Base-by-base conservation (phyloP, 2,113 vertebrate genomes). In the Phodopus roborovskii region DNA sequence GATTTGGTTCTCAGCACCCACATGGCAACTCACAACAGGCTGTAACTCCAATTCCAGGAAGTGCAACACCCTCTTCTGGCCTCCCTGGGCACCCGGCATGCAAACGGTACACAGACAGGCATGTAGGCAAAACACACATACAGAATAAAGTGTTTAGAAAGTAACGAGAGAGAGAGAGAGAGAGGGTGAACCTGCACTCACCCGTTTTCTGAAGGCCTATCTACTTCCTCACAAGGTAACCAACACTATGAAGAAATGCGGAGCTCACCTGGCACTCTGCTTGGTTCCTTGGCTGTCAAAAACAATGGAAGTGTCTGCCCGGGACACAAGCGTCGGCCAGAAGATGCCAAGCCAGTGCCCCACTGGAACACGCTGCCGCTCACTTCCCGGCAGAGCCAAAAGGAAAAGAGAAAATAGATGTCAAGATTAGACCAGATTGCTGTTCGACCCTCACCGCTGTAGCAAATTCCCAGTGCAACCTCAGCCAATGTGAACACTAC, bases 281-380 rank as follows among this genome's bases (percentile, higher is more conserved):
- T 98, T 2, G 99, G 99, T 62, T 99, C 98, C 74, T 98, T 98
- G 62, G 99, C 99, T 94, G 97, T 98, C 94, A 99, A 88, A 97
- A 99, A 99, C 9, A 96, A 28, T 1, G 99, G 99, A n/a, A 99
- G 97, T 15, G 97, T 83, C 79, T 97, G 94, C 10, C 98, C 98
- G 94, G 97, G 98, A 90, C 98, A 98, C 1, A 98, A 97, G 97
- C 98, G 98, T 95, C 98, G 99, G 73, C 99, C 99, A 16, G 94
- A 98, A 96, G 98, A 99, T 2, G 96, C 98, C 98, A 99, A 98
- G 50, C 99, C 99, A n/a, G 97, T 98, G 70, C 99, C 99, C 99
- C 99, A 99, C 96, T 99, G 99, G 98, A 99, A 99, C 28, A 99
- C 99, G 28, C 92, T 91, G 45, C 99, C 99, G 0, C 97, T 98